A percentile compares a stretch with the other conserved stretches of the same genome.
These are phyloP conservation scores for Antechinus flavipes DNA, from an alignment of 2,113 vertebrate genomes.

Conservation along the genomic window DNA sequence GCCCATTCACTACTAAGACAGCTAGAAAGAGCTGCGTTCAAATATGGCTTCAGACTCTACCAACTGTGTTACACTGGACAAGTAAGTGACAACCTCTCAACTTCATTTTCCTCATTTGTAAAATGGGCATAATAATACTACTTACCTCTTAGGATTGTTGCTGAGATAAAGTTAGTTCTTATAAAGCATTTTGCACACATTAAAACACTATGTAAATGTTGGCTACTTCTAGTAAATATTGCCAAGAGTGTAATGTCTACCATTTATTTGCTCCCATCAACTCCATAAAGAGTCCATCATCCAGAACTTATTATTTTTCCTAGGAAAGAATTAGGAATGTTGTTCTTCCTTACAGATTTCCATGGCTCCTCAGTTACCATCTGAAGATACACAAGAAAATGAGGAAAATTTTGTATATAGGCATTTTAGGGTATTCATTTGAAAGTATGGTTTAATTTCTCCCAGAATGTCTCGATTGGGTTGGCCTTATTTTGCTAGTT, in stretches of 20 bases:
- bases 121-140: background rate
- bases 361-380: background rate
- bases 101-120: background rate
- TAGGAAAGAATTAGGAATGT: background rate
- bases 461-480: background rate
- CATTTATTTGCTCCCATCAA: background rate
- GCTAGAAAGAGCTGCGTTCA: background rate
- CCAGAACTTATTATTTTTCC: background rate
- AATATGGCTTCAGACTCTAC: background rate
- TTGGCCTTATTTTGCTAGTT: background rate
- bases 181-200: background rate
- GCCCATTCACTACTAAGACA: background rate
- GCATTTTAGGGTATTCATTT: background rate
- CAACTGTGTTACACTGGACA: background rate
- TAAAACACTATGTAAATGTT: background rate
- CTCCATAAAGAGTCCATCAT: background rate
- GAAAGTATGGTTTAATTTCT: constrained; percentile 48
- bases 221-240: background rate
- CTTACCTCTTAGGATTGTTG: background rate
- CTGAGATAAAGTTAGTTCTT: background rate
- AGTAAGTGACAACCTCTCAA: background rate
- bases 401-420: background rate
- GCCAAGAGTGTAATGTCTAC: background rate
- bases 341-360: background rate
- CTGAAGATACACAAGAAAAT: constrained; percentile 36